Evolutionary conservation across 2,888 invertebrate genomes (phyloP), one percentile per base, ranked within the genome.

Genomic region (Tetranychus piercei): DNA sequence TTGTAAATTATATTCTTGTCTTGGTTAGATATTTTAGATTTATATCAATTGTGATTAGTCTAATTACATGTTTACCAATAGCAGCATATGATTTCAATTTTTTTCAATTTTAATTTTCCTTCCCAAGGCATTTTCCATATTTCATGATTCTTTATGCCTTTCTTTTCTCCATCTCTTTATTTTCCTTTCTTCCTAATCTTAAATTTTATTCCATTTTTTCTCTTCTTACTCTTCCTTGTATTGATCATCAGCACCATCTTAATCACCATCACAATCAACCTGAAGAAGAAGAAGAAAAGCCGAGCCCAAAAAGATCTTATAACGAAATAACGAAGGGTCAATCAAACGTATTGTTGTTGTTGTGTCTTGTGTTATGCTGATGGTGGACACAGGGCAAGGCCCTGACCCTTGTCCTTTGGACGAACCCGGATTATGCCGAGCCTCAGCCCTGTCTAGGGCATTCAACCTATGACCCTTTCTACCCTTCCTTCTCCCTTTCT

Each of bases 391-490:
- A 55, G 55, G 15, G 55, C 55, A 9, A 15, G 9, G 55, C 55
- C 55, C 55, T 55, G 55, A 55, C 55, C 55, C 55, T 55, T 55
- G 9, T 55, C 15, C 55, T 55, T 55, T 55, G 55, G 55, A 55
- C 55, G 55, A 55, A 55, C 55, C 55, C 55, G 55, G 55, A 55
- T 55, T 55, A 55, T 15, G 55, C 55, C 55, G 15, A 55, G 55
- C 55, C 55, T 55, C 55, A 55, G 55, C 55, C 55, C 15, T 55
- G 55, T 55, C 55, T 55, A 15, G 55, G 55, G 15, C 55, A 55
- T 55, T 55, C 55, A 55, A 55, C 55, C 55, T 55, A 55, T 55
- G 55, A 55, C 55, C 55, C 69, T 69, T 23, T 69, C 69, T 69
- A 20, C 69, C 69, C 34, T 23, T 69, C n/a, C 69, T 23, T n/a